phyloP scores from a whole-genome alignment of 2,797 vertebrate genomes.

The Phalloptychus januarius region DNA sequence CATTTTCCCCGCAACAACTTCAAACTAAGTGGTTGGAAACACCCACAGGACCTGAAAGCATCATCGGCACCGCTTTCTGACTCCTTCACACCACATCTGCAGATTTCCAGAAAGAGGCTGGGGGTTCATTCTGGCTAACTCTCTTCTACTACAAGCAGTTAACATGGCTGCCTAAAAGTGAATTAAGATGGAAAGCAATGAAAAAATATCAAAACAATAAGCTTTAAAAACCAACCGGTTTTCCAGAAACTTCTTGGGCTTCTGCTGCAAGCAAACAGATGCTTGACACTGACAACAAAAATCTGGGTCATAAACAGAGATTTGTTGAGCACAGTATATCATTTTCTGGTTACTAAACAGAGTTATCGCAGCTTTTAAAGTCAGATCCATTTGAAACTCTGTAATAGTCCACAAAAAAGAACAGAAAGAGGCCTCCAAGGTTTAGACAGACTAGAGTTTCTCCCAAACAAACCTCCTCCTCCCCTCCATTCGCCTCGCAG shows the following conservation, averaged over 20 bases:
- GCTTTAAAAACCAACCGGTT: neutral
- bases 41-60: conserved; percentile 5
- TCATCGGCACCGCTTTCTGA: conserved; percentile 4
- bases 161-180: neutral
- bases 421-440: neutral
- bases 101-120: neutral
- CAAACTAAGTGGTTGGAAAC: neutral
- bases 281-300: neutral
- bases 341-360: conserved; percentile 5
- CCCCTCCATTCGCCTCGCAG: neutral
- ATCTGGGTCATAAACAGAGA: neutral
- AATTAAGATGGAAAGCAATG: neutral
- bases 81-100: neutral
- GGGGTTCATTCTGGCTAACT: neutral
- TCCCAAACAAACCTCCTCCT: neutral
- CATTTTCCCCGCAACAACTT: conserved; percentile 17
- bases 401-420: neutral
- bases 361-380: conserved; percentile 4
- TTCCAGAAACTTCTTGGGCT: neutral
- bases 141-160: too few relatives aligned
- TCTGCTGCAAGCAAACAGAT: neutral
- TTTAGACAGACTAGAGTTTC: conserved; percentile 16
- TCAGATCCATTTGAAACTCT: neutral
- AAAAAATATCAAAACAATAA: neutral
- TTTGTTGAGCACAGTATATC: neutral